Evolutionary conservation across 2,113 vertebrate species (phyloP).

Genomic region (Cebus imitator): DNA sequence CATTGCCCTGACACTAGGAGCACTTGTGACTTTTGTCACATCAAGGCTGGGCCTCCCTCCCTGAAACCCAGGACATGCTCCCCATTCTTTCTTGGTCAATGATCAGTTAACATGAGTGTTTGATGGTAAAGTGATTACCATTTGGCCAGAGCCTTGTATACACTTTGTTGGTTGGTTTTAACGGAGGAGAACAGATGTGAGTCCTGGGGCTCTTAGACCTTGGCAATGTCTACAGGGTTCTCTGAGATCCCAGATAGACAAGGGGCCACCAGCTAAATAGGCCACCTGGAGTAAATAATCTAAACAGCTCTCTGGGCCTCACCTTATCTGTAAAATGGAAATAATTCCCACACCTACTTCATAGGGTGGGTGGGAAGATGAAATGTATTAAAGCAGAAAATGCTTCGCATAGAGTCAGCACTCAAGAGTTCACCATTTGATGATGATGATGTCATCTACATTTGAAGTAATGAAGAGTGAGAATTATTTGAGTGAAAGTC

Average conservation of each 20-base stretch:
- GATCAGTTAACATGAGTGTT: neutral
- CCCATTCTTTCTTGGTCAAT: neutral
- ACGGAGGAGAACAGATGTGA: neutral
- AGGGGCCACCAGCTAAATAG: neutral
- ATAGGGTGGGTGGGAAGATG: accelerated
- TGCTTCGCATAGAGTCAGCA: neutral
- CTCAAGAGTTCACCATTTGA: too few relatives aligned
- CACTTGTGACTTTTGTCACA: neutral
- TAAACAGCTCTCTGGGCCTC: neutral
- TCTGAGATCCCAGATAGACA: neutral
- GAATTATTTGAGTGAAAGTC: neutral
- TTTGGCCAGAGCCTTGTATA: neutral
- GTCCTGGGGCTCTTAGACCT: neutral
- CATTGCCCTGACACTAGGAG: neutral
- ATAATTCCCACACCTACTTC: neutral
- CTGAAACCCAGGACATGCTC: neutral
- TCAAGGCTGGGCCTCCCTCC: neutral
- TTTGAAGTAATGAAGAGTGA: neutral
- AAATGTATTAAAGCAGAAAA: neutral
- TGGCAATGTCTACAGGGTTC: neutral
- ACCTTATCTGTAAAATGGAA: neutral
- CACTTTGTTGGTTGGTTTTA: neutral
- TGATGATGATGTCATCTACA: neutral
- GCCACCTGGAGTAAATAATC: neutral
- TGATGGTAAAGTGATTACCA: neutral